phyloP scores from a whole-genome alignment of 2,113 vertebrate species.

The Synchiropus splendidus region DNA sequence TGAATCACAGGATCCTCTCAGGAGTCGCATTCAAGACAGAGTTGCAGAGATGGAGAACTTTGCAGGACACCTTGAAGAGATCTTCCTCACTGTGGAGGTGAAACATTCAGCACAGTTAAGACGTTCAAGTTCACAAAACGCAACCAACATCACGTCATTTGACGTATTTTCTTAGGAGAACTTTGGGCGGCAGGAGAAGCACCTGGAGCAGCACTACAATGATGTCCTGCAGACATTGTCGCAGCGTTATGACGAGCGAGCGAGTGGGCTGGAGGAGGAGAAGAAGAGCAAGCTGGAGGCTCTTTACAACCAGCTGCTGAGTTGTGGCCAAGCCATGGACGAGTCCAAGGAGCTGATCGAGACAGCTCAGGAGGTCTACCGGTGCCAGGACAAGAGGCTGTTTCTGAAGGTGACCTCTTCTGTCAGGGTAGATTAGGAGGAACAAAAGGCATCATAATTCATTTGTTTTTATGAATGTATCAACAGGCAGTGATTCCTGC shows the following conservation, averaged over 20 bases:
- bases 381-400: constrained; percentile 68
- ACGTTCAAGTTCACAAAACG: too few relatives aligned
- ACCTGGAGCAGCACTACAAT: constrained; percentile 83
- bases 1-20: constrained; percentile 58
- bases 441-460: background rate
- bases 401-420: constrained; percentile 77
- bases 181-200: constrained; percentile 86
- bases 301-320: constrained; percentile 81
- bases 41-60: constrained; percentile 87
- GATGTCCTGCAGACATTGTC: constrained; percentile 84
- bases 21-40: constrained; percentile 74
- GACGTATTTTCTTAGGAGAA: constrained; percentile 75
- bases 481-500: constrained; percentile 74
- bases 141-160: background rate
- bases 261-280: constrained; percentile 73
- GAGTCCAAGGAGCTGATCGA: constrained; percentile 85
- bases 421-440: too few relatives aligned
- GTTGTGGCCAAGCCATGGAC: constrained; percentile 77
- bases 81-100: constrained; percentile 91
- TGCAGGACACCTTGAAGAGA: constrained; percentile 88
- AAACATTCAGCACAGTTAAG: too few relatives aligned
- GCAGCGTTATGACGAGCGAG: constrained; percentile 75
- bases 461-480: constrained; percentile 17
- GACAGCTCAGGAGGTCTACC: constrained; percentile 71
- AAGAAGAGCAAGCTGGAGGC: constrained; percentile 84